Percentiles rank a stretch among this genome's conserved stretches.
Evolutionary conservation across 2,888 invertebrate genomes (phyloP).

Genomic region (Synanthedon vespiformis): DNA sequence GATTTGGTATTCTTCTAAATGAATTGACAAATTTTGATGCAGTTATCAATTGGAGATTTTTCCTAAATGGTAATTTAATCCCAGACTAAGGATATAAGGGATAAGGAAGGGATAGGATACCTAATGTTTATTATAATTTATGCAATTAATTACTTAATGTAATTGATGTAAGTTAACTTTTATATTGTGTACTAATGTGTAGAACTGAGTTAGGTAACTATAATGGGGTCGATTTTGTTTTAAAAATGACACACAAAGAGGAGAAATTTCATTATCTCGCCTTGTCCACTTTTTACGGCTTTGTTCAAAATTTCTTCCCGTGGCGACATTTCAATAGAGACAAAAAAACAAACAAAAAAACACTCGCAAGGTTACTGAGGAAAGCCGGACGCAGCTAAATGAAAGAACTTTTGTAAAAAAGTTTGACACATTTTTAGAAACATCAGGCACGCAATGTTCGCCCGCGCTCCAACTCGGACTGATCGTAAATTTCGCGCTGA

Average conservation of each 20-base stretch:
- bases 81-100: too few species aligned
- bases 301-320: constrained; percentile 47
- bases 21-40: too few species aligned
- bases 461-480: constrained; percentile 30
- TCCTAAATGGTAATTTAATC: too few species aligned
- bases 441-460: constrained; percentile 65
- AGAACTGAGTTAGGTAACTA: too few species aligned
- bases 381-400: constrained; percentile 63
- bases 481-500: constrained; percentile 61
- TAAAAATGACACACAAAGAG: constrained; percentile 10
- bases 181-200: too few species aligned
- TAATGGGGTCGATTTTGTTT: too few species aligned
- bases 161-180: too few species aligned
- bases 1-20: too few species aligned
- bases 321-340: constrained; percentile 58
- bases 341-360: constrained; percentile 64
- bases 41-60: too few species aligned
- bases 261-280: constrained; percentile 48
- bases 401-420: constrained; percentile 67
- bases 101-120: too few species aligned
- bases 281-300: constrained; percentile 42
- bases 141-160: too few species aligned
- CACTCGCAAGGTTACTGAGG: constrained; percentile 51
- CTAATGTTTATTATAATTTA: too few species aligned
- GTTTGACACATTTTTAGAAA: constrained; percentile 71